These are phyloP conservation scores for Passer montanus DNA, from an alignment of 2,113 vertebrate genomes.

Conservation along the genomic window DNA sequence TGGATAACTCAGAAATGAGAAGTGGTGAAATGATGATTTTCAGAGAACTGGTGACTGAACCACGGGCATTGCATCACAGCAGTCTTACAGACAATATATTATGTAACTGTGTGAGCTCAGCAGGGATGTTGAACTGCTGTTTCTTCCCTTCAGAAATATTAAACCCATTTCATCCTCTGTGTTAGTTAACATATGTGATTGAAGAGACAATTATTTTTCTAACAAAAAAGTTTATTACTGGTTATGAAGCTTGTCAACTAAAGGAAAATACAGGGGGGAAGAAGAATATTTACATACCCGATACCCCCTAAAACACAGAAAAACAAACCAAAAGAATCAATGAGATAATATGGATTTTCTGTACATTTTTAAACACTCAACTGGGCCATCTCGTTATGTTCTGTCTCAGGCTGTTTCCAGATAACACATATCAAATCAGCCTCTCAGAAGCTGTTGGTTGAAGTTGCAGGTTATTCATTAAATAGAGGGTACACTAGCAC, in stretches of 20 bases:
- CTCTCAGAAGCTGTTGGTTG: neutral
- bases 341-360: neutral
- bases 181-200: neutral
- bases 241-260: neutral
- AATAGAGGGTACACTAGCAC: neutral
- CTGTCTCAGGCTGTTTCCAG: neutral
- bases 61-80: neutral
- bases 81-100: neutral
- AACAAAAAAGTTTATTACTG: neutral
- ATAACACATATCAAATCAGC: neutral
- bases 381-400: neutral
- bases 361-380: neutral
- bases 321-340: neutral
- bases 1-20: neutral
- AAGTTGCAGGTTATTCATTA: neutral
- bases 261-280: fast-evolving
- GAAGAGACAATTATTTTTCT: neutral
- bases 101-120: neutral
- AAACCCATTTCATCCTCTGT: neutral
- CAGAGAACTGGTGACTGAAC: neutral
- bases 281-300: neutral
- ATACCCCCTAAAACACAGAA: neutral
- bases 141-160: neutral
- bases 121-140: neutral
- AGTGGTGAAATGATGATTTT: neutral